These are phyloP conservation scores for Tryphoninae sp. DNA, from an alignment of 2,888 invertebrate species.

Conservation along the genomic window DNA sequence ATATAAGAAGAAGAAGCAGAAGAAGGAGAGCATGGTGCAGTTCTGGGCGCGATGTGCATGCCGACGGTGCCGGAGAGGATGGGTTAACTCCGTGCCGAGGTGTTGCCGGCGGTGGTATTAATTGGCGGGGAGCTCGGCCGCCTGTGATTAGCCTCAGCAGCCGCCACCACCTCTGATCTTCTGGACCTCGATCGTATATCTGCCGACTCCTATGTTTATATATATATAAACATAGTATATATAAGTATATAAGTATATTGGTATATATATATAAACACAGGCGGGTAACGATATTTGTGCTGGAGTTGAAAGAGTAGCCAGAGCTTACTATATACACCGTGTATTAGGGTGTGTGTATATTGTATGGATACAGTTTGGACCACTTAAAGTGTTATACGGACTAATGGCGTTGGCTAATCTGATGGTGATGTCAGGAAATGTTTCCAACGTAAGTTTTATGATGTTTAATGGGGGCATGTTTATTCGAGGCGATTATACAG, in stretches of 20 bases:
- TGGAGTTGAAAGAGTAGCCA: slow-evolving; percentile 22
- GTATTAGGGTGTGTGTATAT: not conserved
- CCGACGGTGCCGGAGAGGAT: slow-evolving; percentile 42
- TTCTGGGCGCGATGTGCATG: slow-evolving; percentile 54
- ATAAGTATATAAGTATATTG: slow-evolving; percentile 20
- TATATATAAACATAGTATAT: slow-evolving; percentile 21
- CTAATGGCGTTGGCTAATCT: too few species aligned
- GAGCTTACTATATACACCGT: slow-evolving; percentile 29
- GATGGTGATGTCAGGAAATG: too few species aligned
- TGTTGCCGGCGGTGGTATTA: slow-evolving; percentile 79
- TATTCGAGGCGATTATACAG: too few species aligned
- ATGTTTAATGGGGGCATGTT: too few species aligned
- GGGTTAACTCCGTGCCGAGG: slow-evolving; percentile 68
- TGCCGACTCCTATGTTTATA: slow-evolving; percentile 58
- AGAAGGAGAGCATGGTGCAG: slow-evolving; percentile 37
- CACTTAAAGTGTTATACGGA: too few species aligned
- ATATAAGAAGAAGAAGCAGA: slow-evolving; percentile 32
- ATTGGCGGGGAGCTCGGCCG: slow-evolving; percentile 77
- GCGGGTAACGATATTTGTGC: slow-evolving; percentile 49
- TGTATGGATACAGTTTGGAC: not conserved
- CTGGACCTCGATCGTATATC: slow-evolving; percentile 67
- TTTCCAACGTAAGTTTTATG: too few species aligned
- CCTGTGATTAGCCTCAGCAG: slow-evolving; percentile 71
- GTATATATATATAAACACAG: slow-evolving; percentile 38
- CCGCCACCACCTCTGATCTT: slow-evolving; percentile 70